Percentiles rank a stretch among this genome's conserved stretches.
phyloP scores from a whole-genome alignment of 2,888 invertebrate genomes.

The Heliconius hortense region DNA sequence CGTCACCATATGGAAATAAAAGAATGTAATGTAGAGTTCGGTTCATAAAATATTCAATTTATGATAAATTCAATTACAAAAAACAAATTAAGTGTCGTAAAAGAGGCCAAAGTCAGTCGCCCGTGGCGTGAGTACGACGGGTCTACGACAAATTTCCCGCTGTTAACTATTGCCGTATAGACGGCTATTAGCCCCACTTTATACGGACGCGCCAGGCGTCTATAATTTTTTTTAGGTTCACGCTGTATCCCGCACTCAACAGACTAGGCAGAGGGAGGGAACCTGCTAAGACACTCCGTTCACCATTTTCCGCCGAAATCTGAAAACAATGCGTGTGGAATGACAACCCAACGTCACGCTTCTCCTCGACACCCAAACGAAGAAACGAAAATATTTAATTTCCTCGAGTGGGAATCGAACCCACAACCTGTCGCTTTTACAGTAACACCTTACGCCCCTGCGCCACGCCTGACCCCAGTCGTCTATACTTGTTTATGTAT shows the following conservation, averaged over 20 bases:
- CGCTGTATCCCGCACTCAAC: too few relatives aligned
- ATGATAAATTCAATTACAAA: slow-evolving; percentile 61
- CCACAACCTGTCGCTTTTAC: too few relatives aligned
- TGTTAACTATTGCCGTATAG: slow-evolving; percentile 69
- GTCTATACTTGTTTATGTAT: slow-evolving; percentile 70
- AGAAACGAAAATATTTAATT: too few relatives aligned
- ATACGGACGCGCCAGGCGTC: slow-evolving; percentile 43
- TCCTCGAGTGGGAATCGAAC: too few relatives aligned
- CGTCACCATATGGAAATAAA: slow-evolving; percentile 10
- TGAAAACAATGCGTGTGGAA: too few relatives aligned
- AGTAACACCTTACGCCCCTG: too few relatives aligned
- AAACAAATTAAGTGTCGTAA: slow-evolving; percentile 60
- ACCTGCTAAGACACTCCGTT: too few relatives aligned
- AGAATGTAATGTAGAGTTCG: slow-evolving; percentile 29
- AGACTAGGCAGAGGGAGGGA: too few relatives aligned
- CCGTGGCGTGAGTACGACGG: slow-evolving; percentile 59
- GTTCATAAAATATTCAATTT: slow-evolving; percentile 62
- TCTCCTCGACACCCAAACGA: too few relatives aligned
- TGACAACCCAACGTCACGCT: too few relatives aligned
- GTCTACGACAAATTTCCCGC: slow-evolving; percentile 67
- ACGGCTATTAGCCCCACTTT: slow-evolving; percentile 72
- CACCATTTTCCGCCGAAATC: too few relatives aligned
- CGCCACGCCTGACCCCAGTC: slow-evolving; percentile 49
- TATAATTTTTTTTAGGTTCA: too few relatives aligned
- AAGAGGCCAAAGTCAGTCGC: slow-evolving; percentile 56